Conservation (phyloP, 2,113 vertebrate species). For the Pangasianodon hypophthalmus region DNA sequence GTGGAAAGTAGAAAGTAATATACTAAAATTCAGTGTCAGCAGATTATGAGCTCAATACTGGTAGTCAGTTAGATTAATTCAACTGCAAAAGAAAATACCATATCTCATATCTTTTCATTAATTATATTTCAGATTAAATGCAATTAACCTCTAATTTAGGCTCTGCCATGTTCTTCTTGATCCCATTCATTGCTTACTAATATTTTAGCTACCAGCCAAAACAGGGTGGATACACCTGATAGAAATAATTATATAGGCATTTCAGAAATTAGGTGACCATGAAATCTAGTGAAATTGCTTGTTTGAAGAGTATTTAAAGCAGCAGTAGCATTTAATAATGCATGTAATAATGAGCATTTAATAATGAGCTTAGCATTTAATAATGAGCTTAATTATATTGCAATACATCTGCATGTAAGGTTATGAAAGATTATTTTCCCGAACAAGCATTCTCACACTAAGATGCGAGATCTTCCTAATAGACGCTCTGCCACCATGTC, state of each 20-base stretch:
- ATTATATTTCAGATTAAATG: not conserved
- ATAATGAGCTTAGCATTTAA: not conserved
- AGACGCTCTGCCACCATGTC: constrained; percentile 25
- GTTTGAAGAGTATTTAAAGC: not conserved
- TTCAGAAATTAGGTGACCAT: not conserved
- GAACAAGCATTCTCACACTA: not conserved
- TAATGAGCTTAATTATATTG: not conserved
- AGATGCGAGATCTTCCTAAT: not conserved
- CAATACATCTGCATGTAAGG: not conserved
- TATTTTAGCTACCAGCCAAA: not conserved
- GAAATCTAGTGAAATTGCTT: not conserved
- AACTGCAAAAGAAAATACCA: not conserved
- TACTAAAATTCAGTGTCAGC: not conserved
- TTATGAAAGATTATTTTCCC: not conserved
- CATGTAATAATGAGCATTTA: no score
- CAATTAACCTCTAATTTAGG: not conserved
- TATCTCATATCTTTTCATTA: not conserved
- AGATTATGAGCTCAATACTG: not conserved
- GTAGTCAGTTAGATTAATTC: not conserved
- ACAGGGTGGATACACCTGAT: not conserved
- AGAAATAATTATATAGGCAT: not conserved
- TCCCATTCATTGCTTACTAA: no score
- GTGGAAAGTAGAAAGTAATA: not conserved
- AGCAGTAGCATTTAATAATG: not conserved
- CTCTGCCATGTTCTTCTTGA: not conserved